Conservation (phyloP, 2,888 invertebrate genomes). For the Bombylius major region DNA sequence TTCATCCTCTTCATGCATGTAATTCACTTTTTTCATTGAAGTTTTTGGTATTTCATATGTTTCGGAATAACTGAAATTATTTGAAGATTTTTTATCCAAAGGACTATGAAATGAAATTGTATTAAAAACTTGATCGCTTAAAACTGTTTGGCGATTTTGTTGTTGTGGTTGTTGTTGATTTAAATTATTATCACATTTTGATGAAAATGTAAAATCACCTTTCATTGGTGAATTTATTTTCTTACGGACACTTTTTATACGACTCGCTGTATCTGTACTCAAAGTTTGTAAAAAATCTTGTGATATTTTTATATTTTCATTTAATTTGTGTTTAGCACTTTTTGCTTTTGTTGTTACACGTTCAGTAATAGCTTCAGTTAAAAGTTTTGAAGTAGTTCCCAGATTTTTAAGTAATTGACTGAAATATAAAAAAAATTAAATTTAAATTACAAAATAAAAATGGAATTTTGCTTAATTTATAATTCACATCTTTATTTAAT, state of each 20-base stretch:
- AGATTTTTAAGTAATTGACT: constrained; percentile 33
- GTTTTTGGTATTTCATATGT: constrained; percentile 31
- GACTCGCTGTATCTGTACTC: constrained; percentile 26
- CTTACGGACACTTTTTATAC: constrained; percentile 27
- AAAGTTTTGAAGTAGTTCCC: constrained; percentile 31
- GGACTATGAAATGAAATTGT: constrained; percentile 34
- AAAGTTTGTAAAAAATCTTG: constrained; percentile 26
- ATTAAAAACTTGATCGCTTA: constrained; percentile 32
- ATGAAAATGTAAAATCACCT: constrained; percentile 20
- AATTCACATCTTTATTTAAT: too few relatives aligned
- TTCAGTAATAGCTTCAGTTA: constrained; percentile 34
- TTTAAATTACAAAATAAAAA: background rate
- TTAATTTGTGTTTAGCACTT: constrained; percentile 31
- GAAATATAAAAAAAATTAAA: constrained; percentile 11
- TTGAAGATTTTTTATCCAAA: constrained; percentile 21
- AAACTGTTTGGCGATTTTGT: background rate
- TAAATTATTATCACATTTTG: constrained; percentile 3
- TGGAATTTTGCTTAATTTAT: too few relatives aligned
- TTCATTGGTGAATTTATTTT: constrained; percentile 17
- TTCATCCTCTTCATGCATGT: background rate
- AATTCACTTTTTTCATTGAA: constrained; percentile 14
- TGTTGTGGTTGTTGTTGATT: background rate
- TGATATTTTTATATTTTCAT: constrained; percentile 32
- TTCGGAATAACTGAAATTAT: background rate
- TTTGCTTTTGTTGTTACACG: constrained; percentile 31